These are phyloP conservation scores for Pseudopodoces humilis DNA, from an alignment of 2,113 vertebrate genomes.

Conservation along the genomic window DNA sequence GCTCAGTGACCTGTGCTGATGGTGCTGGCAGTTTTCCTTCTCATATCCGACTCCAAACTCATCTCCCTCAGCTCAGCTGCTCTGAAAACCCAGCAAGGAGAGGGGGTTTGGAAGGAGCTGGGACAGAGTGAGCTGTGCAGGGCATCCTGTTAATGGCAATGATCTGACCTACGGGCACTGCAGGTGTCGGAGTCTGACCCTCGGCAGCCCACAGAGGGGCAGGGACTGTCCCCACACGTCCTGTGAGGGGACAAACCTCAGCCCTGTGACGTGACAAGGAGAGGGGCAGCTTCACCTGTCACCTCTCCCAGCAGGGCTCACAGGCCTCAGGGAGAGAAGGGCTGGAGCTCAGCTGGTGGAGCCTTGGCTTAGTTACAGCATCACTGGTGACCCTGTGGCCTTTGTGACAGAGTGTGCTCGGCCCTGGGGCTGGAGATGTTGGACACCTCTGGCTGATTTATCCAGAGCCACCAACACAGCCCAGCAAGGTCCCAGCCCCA, in stretches of 20 bases:
- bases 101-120: background rate
- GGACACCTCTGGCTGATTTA: constrained; percentile 22
- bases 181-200: background rate
- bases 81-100: background rate
- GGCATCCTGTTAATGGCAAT: accelerated
- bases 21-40: background rate
- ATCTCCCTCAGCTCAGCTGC: background rate
- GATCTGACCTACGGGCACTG: background rate
- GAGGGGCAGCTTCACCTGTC: background rate
- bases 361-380: background rate
- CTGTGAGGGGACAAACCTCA: background rate
- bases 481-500: background rate
- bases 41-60: background rate
- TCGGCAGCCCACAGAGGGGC: background rate
- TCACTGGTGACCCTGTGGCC: background rate
- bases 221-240: background rate
- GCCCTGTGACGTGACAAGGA: accelerated
- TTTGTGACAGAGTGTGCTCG: background rate
- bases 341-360: constrained; percentile 43
- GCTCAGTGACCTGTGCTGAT: accelerated
- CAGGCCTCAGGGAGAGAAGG: background rate
- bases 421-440: background rate
- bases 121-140: background rate
- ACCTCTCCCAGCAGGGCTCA: background rate
- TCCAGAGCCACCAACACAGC: background rate